A percentile compares a stretch with the other conserved stretches of the same genome.
These are phyloP conservation scores for Prolemur simus DNA, from an alignment of 2,113 vertebrate genomes.

Conservation along the genomic window DNA sequence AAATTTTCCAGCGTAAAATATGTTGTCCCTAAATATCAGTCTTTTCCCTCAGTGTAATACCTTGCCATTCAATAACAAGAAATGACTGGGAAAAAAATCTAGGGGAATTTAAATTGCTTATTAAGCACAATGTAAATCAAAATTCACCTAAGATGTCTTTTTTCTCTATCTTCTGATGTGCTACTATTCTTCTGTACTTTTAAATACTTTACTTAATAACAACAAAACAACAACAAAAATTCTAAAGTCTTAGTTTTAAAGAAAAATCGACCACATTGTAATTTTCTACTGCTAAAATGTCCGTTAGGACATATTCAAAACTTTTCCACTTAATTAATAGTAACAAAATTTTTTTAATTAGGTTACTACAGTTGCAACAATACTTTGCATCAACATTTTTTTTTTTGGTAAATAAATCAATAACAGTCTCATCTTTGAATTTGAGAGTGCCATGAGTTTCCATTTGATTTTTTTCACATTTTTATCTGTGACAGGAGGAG, in stretches of 20 bases:
- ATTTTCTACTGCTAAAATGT: background rate
- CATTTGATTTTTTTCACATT: background rate
- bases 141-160: background rate
- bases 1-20: constrained; percentile 20
- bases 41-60: constrained; percentile 23
- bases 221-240: background rate
- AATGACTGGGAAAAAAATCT: background rate
- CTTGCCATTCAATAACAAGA: background rate
- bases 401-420: background rate
- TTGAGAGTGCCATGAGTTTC: background rate
- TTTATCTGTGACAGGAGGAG: background rate
- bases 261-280: background rate
- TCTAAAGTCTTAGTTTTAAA: background rate
- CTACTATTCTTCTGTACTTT: background rate
- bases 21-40: background rate
- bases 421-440: background rate
- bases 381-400: background rate
- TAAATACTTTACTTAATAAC: background rate
- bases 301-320: background rate
- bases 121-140: constrained; percentile 58
- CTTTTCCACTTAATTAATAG: background rate
- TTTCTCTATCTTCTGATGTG: constrained; percentile 50
- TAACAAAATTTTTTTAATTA: background rate
- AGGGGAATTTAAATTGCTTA: constrained; percentile 48
- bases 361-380: background rate